These are phyloP conservation scores for Melanchra persicariae DNA, from an alignment of 2,888 invertebrate genomes.

Conservation along the genomic window DNA sequence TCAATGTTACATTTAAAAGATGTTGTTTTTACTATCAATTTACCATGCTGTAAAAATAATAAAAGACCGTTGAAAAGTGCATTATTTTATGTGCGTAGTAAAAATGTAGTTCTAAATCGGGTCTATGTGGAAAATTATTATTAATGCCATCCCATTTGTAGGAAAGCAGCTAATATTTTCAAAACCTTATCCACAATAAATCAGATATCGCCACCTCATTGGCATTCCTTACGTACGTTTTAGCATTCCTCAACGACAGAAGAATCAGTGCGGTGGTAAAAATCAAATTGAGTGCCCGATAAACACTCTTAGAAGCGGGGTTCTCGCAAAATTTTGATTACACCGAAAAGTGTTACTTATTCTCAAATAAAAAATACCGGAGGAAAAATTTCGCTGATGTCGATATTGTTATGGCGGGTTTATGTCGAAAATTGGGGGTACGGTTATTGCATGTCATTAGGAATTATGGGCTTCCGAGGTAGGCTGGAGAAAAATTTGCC, in stretches of 20 bases:
- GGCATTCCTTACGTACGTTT: conserved; percentile 78
- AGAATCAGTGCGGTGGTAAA: conserved; percentile 87
- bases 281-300: conserved; percentile 90
- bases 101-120: not conserved
- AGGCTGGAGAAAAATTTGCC: conserved; percentile 83
- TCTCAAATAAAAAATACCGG: conserved; percentile 86
- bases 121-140: not conserved
- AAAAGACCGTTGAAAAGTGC: too few relatives aligned
- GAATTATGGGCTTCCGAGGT: conserved; percentile 90
- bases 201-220: conserved; percentile 72
- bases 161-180: conserved; percentile 40
- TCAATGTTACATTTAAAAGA: not conserved
- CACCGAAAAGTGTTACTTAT: conserved; percentile 89
- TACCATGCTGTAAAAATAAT: not conserved
- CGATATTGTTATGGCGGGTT: conserved; percentile 91
- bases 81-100: too few relatives aligned
- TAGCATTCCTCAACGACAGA: conserved; percentile 79
- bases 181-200: conserved; percentile 69
- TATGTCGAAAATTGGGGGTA: conserved; percentile 91
- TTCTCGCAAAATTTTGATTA: conserved; percentile 88
- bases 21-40: too few relatives aligned
- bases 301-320: conserved; percentile 80
- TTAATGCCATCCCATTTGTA: conserved; percentile 18
- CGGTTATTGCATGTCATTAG: conserved; percentile 91
- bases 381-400: conserved; percentile 88